Evolutionary conservation across 2,888 invertebrate genomes (phyloP), one percentile per base, ranked within the genome.

Genomic region (Nasonovia ribisnigri): DNA sequence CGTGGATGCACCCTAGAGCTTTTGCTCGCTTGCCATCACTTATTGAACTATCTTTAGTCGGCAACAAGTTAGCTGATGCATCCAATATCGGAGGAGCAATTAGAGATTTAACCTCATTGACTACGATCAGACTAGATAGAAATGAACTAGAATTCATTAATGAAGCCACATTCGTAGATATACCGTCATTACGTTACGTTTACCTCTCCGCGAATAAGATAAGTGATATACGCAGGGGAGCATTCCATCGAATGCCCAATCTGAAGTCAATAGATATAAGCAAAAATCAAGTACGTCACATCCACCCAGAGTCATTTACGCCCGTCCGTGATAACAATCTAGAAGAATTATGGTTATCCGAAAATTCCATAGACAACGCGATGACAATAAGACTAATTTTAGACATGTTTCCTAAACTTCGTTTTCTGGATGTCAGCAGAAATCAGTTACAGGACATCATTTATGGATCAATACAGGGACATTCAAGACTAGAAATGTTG

Each of bases 241-340:
- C 98, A 4, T 98, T 98, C 95, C 97, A 98, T 95, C 96, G 98
- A 95, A 97, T 98, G 3, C 97, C 98, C 0, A 97, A 97, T 94
- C 95, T 98, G 94, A 97, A 97, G 95, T 96, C 97, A 36, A 96
- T 98, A 29, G 97, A 98, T 95, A 96, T 98, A 94, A 98, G 98
- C 95, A 97, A 97, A 95, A 98, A 98, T 95, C 96, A 96, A 92
- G 97, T 98, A 88, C 96, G 97, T 92, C 97, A 97, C 95, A 97
- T 98, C 91, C 98, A 98, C 95, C 97, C 98, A 0, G 98, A 98
- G 95, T 98, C 98, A 94, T 98, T 98, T 96, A 96, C 98, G 36
- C 98, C 95, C 29, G 92, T 95, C 16, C 95, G 94, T 86, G 95
- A 95, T 8, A 97, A 97, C 95, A 97, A 97, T 5, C 96, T 98